Evolutionary conservation across 2,888 invertebrate species (phyloP), one percentile per base, ranked within the genome.

Genomic region (Heliconius hortense): DNA sequence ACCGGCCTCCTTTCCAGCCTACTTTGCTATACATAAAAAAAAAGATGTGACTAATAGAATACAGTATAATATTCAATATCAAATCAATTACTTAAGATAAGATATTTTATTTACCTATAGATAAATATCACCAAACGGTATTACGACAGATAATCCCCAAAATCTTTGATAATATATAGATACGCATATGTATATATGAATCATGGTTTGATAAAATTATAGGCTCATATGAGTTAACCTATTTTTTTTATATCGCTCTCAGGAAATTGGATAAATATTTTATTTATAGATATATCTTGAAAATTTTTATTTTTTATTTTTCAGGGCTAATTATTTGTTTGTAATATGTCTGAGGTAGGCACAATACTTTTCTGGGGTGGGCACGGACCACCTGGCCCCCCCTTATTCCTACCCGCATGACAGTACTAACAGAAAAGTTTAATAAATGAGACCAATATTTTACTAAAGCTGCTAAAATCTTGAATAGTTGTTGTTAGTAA

Each of bases 71-170:
- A 64, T n/a, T 64, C 24, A 13, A 39, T n/a, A 60, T 60, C 0
- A 24, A 64, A 39, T 64, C 21, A 48, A 64, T 64, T 39, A 24
- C n/a, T 64, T n/a, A 35, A 11, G 63, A 26, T 39, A 64, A n/a
- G 4, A 39, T 39, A 64, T 64, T 64, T 13, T 5, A 39, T n/a
- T n/a, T 15, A 21, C 53, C 21, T 48, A 35, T 35, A 35, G n/a
- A 64, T 35, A 64, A 35, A 8, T 28, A 15, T 31, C 62, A 21
- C 63, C 21, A 31, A 31, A 31, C n/a, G 24, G 35, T 64, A 64
- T 39, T 64, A 64, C 64, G 39, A 64, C 24, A 24, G 39, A 31
- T 31, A 63, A 64, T 64, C 35, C 64, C 13, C 13, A 64, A 64
- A 64, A n/a, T 64, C 11, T 64, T 39, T 24, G 64, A 64, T 64